A percentile compares a stretch with the other conserved stretches of the same genome.
Evolutionary conservation across 37 sponge, comb jelly and placozoan genomes (phyloP).

Genomic region (Theonella swinhoei): DNA sequence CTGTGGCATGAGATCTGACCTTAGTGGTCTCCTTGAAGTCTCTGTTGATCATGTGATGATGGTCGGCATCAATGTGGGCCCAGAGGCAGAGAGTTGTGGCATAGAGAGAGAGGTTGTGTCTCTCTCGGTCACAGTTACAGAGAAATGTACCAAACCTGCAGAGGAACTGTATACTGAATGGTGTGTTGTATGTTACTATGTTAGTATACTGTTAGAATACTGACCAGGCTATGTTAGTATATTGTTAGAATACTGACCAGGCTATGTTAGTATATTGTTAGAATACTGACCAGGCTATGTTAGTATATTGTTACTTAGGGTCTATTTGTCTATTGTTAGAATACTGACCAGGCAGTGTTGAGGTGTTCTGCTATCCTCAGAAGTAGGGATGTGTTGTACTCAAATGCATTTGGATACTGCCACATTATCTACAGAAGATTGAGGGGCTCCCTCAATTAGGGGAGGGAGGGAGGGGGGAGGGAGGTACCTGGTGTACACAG

Average conservation of each 20-base stretch:
- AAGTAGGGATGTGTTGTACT: slow-evolving; percentile 82
- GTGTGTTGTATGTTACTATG: background rate
- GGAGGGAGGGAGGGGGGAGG: slow-evolving; percentile 6
- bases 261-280: background rate
- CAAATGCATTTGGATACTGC: slow-evolving; percentile 88
- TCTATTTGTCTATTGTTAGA: background rate
- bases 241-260: background rate
- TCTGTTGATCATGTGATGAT: slow-evolving; percentile 51
- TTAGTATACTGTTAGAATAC: no score
- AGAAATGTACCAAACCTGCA: slow-evolving; percentile 90
- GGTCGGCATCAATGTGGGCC: slow-evolving; percentile 69
- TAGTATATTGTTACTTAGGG: background rate
- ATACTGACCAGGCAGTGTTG: slow-evolving; percentile 86
- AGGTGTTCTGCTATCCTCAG: slow-evolving; percentile 85
- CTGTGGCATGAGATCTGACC: slow-evolving; percentile 20
- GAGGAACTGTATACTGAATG: background rate
- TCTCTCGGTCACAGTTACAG: slow-evolving; percentile 76
- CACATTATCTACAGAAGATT: slow-evolving; percentile 40
- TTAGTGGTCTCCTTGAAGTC: slow-evolving; percentile 26
- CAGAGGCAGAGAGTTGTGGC: slow-evolving; percentile 66
- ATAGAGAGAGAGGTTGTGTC: slow-evolving; percentile 51
- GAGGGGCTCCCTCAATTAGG: background rate
- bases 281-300: background rate
- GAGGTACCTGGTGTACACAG: slow-evolving; percentile 84
- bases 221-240: no score